Evolutionary conservation across 2,888 invertebrate species (phyloP).

Genomic region (Microchrysa polita): DNA sequence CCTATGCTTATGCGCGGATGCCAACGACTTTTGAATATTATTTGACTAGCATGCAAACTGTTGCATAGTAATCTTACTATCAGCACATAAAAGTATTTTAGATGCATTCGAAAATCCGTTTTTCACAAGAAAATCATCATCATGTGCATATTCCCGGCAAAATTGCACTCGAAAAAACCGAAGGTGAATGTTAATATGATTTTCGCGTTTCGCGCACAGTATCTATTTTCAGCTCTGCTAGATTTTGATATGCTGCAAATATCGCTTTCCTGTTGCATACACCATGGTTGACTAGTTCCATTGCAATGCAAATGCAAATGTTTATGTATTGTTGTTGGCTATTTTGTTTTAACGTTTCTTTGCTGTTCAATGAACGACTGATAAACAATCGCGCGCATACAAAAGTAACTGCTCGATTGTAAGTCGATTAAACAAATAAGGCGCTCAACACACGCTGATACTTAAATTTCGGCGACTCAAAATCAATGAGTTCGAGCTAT

Average conservation of each 20-base stretch:
- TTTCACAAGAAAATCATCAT: conserved; percentile 32
- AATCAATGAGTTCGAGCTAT: no score
- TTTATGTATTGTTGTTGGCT: neutral
- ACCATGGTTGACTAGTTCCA: conserved; percentile 36
- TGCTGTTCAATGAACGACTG: neutral
- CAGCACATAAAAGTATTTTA: neutral
- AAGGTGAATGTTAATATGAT: conserved; percentile 30
- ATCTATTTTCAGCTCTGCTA: neutral
- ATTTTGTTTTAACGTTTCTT: no score
- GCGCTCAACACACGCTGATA: no score
- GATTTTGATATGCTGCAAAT: neutral
- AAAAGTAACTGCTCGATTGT: conserved; percentile 3
- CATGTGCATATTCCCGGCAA: neutral
- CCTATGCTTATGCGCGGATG: no score
- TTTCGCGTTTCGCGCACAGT: neutral
- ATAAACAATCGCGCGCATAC: conserved; percentile 40
- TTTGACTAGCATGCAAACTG: no score
- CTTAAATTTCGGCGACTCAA: neutral
- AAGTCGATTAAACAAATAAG: neutral
- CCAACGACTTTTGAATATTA: no score
- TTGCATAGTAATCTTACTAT: no score
- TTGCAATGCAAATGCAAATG: no score
- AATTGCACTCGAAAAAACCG: conserved; percentile 6
- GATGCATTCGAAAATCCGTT: conserved; percentile 14
- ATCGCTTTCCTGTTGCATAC: no score